These are phyloP conservation scores for Dromaius novaehollandiae DNA, from an alignment of 2,113 vertebrate genomes.

Conservation along the genomic window DNA sequence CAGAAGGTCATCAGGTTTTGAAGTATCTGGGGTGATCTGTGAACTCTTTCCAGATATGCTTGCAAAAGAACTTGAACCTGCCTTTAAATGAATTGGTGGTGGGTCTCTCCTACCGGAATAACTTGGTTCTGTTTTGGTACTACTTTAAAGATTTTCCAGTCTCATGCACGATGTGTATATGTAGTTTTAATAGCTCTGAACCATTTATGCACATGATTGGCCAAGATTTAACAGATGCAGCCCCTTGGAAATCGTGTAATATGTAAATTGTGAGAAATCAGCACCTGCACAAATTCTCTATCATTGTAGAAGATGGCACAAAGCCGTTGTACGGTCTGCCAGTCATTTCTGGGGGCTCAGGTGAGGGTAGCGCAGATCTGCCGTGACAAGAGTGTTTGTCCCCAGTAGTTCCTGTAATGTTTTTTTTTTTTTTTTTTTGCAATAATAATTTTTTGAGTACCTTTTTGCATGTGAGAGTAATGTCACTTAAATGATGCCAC, in stretches of 20 bases:
- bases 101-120: background rate
- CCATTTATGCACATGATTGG: background rate
- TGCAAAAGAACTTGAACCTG: background rate
- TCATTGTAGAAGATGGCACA: background rate
- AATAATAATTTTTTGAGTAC: background rate
- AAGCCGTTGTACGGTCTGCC: background rate
- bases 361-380: background rate
- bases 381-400: background rate
- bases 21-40: background rate
- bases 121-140: background rate
- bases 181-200: background rate
- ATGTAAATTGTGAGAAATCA: accelerated
- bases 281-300: background rate
- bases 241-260: background rate
- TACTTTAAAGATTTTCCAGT: background rate
- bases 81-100: background rate
- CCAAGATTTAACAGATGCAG: background rate
- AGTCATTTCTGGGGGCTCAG: background rate
- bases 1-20: background rate
- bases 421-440: background rate
- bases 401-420: background rate
- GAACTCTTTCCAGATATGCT: background rate
- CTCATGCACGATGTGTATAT: accelerated
- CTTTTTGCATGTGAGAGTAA: background rate
- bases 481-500: background rate